Percentiles rank a stretch among this genome's conserved stretches.
Evolutionary conservation across 2,113 vertebrate genomes (phyloP).

Genomic region (Osmerus mordax): DNA sequence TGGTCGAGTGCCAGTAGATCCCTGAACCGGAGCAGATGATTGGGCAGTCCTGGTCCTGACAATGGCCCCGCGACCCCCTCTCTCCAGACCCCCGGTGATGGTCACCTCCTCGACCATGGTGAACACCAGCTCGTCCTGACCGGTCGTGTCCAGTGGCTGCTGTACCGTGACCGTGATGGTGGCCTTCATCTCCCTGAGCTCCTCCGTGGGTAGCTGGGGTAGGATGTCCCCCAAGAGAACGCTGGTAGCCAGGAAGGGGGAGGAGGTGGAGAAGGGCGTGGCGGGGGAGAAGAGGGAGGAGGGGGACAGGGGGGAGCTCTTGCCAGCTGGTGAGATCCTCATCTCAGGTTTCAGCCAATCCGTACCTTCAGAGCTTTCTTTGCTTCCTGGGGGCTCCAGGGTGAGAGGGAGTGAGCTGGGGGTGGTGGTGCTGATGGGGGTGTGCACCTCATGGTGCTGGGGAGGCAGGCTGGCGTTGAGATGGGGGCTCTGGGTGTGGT

Average conservation of each 20-base stretch:
- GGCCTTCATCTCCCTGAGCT: slow-evolving; percentile 81
- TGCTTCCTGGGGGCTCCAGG: slow-evolving; percentile 53
- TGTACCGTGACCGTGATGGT: slow-evolving; percentile 92
- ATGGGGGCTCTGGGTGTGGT: slow-evolving; percentile 19
- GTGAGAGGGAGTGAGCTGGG: slow-evolving; percentile 50
- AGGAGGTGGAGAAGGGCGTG: slow-evolving; percentile 46
- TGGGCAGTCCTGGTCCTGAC: slow-evolving; percentile 87
- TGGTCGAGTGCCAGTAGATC: slow-evolving; percentile 76
- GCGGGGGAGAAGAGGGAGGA: slow-evolving; percentile 44
- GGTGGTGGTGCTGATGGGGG: slow-evolving; percentile 61
- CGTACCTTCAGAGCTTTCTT: slow-evolving; percentile 58
- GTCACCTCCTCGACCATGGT: slow-evolving; percentile 94
- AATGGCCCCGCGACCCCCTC: slow-evolving; percentile 80
- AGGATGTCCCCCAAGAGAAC: slow-evolving; percentile 50
- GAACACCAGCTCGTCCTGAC: slow-evolving; percentile 94
- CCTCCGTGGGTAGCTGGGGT: slow-evolving; percentile 49
- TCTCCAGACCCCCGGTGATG: slow-evolving; percentile 80
- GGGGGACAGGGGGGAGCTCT: slow-evolving; percentile 84
- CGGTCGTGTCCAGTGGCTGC: slow-evolving; percentile 88
- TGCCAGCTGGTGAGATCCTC: slow-evolving; percentile 86
- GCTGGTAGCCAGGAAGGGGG: slow-evolving; percentile 62
- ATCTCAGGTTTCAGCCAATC: slow-evolving; percentile 76
- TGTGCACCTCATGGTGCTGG: slow-evolving; percentile 74
- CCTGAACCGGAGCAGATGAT: slow-evolving; percentile 67
- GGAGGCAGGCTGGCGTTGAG: slow-evolving; percentile 76